Conservation (phyloP, 2,888 invertebrate genomes). For the Ceramica pisi region DNA sequence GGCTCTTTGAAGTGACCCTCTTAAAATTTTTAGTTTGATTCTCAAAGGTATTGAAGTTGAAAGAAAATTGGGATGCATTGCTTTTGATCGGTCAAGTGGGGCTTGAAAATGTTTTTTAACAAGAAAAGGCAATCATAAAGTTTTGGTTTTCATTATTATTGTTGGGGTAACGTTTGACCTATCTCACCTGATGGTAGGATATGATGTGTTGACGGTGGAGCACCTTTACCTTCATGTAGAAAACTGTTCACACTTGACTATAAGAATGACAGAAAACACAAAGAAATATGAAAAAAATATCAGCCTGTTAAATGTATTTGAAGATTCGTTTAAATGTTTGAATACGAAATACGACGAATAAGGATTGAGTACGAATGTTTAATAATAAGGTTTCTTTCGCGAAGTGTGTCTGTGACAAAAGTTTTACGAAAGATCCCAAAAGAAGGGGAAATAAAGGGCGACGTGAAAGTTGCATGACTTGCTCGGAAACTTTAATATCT, state of each 20-base stretch:
- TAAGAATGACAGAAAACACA: no score
- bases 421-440: slow-evolving; percentile 6
- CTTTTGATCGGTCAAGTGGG: slow-evolving; percentile 13
- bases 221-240: no score
- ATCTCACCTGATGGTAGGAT: no score
- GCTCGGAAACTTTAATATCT: slow-evolving; percentile 54
- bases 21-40: slow-evolving; percentile 5
- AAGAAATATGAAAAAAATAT: no score
- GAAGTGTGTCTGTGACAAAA: not conserved
- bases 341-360: not conserved
- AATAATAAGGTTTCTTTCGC: no score
- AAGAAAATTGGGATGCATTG: slow-evolving; percentile 22
- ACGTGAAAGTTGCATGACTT: slow-evolving; percentile 39
- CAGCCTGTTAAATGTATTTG: not conserved
- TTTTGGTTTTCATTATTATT: not conserved
- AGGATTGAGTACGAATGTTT: no score
- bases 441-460: slow-evolving; percentile 20
- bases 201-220: no score
- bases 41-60: slow-evolving; percentile 15
- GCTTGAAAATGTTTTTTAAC: not conserved
- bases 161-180: not conserved
- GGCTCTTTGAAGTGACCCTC: slow-evolving; percentile 27
- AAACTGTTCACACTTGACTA: no score
- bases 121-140: not conserved
- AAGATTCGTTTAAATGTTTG: slow-evolving; percentile 2